phyloP scores from a whole-genome alignment of 2,113 vertebrate genomes.

The Microcebus murinus region DNA sequence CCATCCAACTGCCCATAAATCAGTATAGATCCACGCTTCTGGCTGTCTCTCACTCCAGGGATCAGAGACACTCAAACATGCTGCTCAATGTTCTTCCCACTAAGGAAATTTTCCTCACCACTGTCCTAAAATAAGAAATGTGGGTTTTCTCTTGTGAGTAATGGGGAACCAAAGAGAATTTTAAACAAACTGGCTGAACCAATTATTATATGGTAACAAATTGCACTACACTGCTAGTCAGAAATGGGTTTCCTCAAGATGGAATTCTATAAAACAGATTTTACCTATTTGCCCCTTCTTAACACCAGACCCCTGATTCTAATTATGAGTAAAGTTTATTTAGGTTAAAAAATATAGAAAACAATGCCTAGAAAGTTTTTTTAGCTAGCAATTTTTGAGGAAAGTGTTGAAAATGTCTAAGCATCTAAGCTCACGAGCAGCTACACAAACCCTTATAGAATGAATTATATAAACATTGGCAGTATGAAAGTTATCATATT shows the following conservation, averaged over 20 bases:
- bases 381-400: not conserved
- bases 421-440: not conserved
- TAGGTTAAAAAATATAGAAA: not conserved
- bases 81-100: not conserved
- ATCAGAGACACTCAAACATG: not conserved
- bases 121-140: not conserved
- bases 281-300: not conserved
- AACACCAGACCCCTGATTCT: not conserved
- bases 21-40: not conserved
- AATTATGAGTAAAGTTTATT: not conserved
- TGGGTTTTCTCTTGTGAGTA: not conserved
- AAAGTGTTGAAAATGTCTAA: not conserved
- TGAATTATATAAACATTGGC: not conserved
- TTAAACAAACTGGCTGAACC: not conserved
- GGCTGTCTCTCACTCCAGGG: not conserved
- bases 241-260: not conserved
- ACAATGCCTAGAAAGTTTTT: not conserved
- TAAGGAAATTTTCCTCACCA: not conserved
- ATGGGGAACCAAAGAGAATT: not conserved
- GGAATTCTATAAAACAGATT: not conserved
- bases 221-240: not conserved
- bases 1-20: not conserved
- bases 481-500: not conserved
- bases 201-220: not conserved
- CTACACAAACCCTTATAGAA: too few species aligned